Evolutionary conservation across 2,888 invertebrate genomes (phyloP).

Genomic region (Alviniconcha strummeri): DNA sequence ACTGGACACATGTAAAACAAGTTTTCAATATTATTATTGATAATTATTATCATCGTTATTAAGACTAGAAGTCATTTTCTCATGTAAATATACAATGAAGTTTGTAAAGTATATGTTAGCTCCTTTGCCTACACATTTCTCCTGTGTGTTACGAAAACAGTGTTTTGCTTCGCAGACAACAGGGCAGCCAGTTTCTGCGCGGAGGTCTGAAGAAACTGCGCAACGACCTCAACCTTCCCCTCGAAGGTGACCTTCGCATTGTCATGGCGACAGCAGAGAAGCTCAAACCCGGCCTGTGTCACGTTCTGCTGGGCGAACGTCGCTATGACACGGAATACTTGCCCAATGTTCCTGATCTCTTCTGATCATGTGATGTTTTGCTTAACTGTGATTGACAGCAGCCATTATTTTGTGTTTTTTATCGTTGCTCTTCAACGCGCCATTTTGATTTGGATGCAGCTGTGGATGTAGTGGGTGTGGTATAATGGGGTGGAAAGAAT

Average conservation of each 20-base stretch:
- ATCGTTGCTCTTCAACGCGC: no score
- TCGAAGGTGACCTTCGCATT: constrained; percentile 66
- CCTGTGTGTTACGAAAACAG: neutral
- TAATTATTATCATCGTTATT: no score
- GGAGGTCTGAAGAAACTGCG: constrained; percentile 53
- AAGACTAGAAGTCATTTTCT: no score
- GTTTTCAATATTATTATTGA: no score
- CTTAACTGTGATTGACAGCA: neutral
- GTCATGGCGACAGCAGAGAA: constrained; percentile 67
- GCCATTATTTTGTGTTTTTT: neutral
- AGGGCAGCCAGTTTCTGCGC: constrained; percentile 35
- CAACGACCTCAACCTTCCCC: constrained; percentile 58
- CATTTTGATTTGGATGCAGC: no score
- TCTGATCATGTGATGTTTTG: constrained; percentile 1
- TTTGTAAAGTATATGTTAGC: no score
- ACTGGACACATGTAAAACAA: no score
- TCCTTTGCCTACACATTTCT: no score
- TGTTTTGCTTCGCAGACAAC: constrained; percentile 35
- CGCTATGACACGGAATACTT: constrained; percentile 46
- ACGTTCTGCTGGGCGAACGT: constrained; percentile 53
- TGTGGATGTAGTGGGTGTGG: neutral
- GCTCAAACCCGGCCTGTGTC: constrained; percentile 65
- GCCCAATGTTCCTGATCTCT: constrained; percentile 40
- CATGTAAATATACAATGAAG: no score
- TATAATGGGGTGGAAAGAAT: neutral